These are phyloP conservation scores for Thera britannica DNA, from an alignment of 2,888 invertebrate genomes.

Conservation along the genomic window DNA sequence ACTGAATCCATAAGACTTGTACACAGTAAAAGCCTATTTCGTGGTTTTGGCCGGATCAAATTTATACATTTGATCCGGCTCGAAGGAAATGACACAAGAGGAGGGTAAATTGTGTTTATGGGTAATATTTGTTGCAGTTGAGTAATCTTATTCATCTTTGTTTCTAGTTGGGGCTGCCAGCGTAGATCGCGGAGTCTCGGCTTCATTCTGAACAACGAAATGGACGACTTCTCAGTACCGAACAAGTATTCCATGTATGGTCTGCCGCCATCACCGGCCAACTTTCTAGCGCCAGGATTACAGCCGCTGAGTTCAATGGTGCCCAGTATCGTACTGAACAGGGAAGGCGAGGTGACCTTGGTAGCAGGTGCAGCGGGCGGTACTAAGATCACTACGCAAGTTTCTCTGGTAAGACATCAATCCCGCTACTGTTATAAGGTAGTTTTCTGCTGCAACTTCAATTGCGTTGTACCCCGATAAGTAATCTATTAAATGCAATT, in stretches of 20 bases:
- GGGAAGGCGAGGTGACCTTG: slow-evolving; percentile 85
- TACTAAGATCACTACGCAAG: slow-evolving; percentile 93
- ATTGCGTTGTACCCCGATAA: too few species aligned
- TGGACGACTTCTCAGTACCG: slow-evolving; percentile 95
- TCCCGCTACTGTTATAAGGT: too few species aligned
- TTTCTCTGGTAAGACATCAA: slow-evolving; percentile 85
- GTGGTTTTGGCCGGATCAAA: too few species aligned
- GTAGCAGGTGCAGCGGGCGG: slow-evolving; percentile 96
- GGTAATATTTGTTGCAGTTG: too few species aligned
- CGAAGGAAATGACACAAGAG: too few species aligned
- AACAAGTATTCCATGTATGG: slow-evolving; percentile 87
- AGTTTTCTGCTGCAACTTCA: too few species aligned
- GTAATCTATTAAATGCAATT: too few species aligned
- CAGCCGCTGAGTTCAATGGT: slow-evolving; percentile 96
- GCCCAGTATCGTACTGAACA: slow-evolving; percentile 90
- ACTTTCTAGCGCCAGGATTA: slow-evolving; percentile 92
- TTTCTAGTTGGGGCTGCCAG: slow-evolving; percentile 89
- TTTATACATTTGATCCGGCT: too few species aligned
- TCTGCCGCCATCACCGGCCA: slow-evolving; percentile 92
- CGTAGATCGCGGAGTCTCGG: slow-evolving; percentile 90
- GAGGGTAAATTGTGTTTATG: too few species aligned
- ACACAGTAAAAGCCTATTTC: too few species aligned
- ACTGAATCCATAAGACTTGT: too few species aligned
- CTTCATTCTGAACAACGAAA: slow-evolving; percentile 93
- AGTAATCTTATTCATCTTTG: background rate